Evolutionary conservation across 2,888 invertebrate species (phyloP).

Genomic region (Orchesella flavescens): DNA sequence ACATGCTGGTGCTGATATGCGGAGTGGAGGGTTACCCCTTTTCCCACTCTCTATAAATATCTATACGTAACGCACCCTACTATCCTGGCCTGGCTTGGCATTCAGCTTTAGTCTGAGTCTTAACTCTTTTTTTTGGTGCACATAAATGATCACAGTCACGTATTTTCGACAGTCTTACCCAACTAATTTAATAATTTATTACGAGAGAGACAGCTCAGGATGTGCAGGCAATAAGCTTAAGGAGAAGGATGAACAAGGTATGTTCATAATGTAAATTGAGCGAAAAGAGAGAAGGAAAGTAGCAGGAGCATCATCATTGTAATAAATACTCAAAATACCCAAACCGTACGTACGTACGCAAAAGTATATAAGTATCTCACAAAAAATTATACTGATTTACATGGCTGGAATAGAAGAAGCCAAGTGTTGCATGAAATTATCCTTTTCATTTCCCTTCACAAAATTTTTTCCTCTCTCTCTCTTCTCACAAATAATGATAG

Average conservation of each 20-base stretch:
- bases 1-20: background rate
- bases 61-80: background rate
- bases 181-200: constrained; percentile 61
- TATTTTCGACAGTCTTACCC: constrained; percentile 52
- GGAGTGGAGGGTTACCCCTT: background rate
- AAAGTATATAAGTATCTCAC: too few species aligned
- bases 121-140: background rate
- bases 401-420: constrained; percentile 6
- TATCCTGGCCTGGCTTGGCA: background rate
- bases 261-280: constrained; percentile 48
- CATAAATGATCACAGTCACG: constrained; percentile 58
- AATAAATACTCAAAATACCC: too few species aligned
- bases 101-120: background rate
- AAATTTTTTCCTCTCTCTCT: background rate
- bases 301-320: background rate
- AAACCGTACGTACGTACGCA: too few species aligned
- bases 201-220: constrained; percentile 40
- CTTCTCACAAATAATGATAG: background rate
- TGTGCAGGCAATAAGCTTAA: constrained; percentile 37
- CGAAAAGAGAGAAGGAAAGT: constrained; percentile 39
- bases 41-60: background rate
- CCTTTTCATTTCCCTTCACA: constrained; percentile 44
- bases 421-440: constrained; percentile 59
- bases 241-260: constrained; percentile 3
- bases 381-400: background rate